Evolutionary conservation across 2,113 vertebrate genomes (phyloP).

Genomic region (Myiopsitta monachus): DNA sequence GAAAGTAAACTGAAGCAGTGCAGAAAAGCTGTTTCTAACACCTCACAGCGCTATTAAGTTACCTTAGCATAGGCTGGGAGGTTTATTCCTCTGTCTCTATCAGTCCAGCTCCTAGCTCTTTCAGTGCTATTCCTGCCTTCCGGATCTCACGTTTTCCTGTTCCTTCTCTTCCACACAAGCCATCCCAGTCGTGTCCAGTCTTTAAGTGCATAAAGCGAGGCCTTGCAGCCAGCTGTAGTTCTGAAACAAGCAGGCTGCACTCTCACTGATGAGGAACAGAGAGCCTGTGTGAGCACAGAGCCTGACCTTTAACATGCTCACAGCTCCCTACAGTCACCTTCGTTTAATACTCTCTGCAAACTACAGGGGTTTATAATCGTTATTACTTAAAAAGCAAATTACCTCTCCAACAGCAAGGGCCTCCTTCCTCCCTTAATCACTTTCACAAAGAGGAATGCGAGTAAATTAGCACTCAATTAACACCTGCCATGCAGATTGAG

Average conservation of each 20-base stretch:
- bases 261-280: neutral
- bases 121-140: neutral
- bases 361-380: neutral
- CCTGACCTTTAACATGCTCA: neutral
- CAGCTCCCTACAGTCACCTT: neutral
- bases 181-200: neutral
- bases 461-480: conserved; percentile 47
- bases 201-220: neutral
- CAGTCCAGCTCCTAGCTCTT: neutral
- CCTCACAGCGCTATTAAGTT: neutral
- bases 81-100: neutral
- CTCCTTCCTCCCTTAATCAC: neutral
- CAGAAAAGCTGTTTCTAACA: neutral
- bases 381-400: neutral
- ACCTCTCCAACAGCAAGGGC: neutral
- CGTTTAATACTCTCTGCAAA: neutral
- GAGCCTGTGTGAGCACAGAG: neutral
- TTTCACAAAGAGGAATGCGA: neutral
- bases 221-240: neutral
- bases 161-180: neutral
- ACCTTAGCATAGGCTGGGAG: neutral
- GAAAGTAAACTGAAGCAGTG: neutral
- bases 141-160: neutral
- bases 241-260: neutral
- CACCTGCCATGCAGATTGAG: neutral